Evolutionary conservation across 2,113 vertebrate species (phyloP), one percentile per base, ranked within the genome.

Genomic region (Todiramphus saurophagus): DNA sequence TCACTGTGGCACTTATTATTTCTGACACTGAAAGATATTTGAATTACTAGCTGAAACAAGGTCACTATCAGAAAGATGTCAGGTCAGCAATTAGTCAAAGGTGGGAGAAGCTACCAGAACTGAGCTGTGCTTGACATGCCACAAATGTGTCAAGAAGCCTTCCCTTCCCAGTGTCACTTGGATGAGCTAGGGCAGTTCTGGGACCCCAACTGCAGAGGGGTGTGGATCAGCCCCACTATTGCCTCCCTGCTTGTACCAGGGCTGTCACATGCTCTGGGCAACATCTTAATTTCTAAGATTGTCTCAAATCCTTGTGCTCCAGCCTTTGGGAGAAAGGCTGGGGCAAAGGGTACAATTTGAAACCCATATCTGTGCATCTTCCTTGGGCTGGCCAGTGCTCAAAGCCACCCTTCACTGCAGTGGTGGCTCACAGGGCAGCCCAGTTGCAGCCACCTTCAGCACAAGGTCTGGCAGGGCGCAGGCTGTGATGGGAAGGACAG

Each of bases 61-160:
- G 97, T 97, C 98, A 97, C 96, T 94, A 62, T 95, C 97, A 97
- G 96, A 96, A 94, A 96, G 97, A 95, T 97, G 97, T 97, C 97
- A 96, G 98, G 98, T 96, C 96, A 93, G 96, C 94, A 98, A 97
- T 98, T 97, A 97, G 98, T 98, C 97, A 98, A 84, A 97, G 96
- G 96, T 95, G 30, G 91, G 85, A 94, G 94, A 97, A 96, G 94
- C 63, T 30, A 91, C 96, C 93, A 79, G 86, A 94, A 96, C 79
- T 13, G 90, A 95, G 84, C 87, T 84, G 70, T 74, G 92, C 95
- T 83, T 75, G 27, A 97, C 96, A 79, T 59, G 91, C 35, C 90
- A 87, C 96, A n/a, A 56, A 69, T 1, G 27, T 78, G 81, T 88
- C 86, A 48, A 31, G 93, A 75, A 91, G 67, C 9, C 48, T 55